phyloP scores from a whole-genome alignment of 2,797 vertebrate genomes.

The Typhlichthys subterraneus region DNA sequence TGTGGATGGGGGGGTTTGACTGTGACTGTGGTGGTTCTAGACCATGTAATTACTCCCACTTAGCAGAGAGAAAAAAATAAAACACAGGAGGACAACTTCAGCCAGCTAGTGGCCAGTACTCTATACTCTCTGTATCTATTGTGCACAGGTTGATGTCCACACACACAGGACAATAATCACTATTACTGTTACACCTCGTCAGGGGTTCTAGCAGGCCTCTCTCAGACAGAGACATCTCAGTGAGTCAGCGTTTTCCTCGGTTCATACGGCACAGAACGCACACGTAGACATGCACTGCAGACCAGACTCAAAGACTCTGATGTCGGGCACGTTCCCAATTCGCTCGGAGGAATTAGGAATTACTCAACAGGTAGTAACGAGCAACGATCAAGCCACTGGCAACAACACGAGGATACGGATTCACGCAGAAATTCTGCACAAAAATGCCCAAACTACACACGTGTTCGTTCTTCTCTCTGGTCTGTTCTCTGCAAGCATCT shows the following conservation, averaged over 20 bases:
- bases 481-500: conserved; percentile 32
- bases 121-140: conserved; percentile 36
- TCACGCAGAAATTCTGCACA: conserved; percentile 5
- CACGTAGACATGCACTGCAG: not conserved
- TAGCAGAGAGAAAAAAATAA: conserved; percentile 61
- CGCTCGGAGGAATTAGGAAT: not conserved
- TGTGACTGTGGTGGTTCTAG: conserved; percentile 67
- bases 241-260: conserved; percentile 52
- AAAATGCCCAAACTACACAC: conserved; percentile 8
- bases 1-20: conserved; percentile 63
- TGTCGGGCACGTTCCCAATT: not conserved
- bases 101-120: conserved; percentile 45
- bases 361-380: too few species aligned
- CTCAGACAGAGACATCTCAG: conserved; percentile 10
- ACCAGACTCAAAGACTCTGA: not conserved
- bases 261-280: not conserved
- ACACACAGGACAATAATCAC: conserved; percentile 21
- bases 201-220: conserved; percentile 27
- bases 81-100: conserved; percentile 60
- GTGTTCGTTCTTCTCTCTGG: conserved; percentile 7
- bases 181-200: conserved; percentile 34
- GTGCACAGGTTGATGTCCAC: conserved; percentile 54
- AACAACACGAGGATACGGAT: conserved; percentile 11
- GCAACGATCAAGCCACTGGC: too few species aligned
- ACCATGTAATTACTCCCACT: conserved; percentile 77